Base-by-base conservation (phyloP, 2,888 invertebrate genomes). In the Scelioninae gen. 1 region DNA sequence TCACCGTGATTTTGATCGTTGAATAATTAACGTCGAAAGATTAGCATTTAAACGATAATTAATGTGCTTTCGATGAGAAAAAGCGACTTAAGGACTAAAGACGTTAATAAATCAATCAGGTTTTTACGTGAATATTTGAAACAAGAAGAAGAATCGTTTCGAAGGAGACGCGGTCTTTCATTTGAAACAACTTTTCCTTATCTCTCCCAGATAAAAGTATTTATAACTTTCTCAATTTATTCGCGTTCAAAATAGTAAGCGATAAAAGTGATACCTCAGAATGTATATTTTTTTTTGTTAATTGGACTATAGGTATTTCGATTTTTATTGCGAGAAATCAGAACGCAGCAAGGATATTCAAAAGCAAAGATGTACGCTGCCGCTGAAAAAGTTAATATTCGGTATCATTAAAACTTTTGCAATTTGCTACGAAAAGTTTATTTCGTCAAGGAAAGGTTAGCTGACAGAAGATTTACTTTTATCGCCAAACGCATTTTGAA, bases 401-500 rank as follows among this genome's bases (percentile, higher is more conserved):
- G 45, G 45, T 69, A 56, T 69, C 68, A 69, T 69, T 69, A 69
- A 69, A 69, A 69, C 45, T 69, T 69, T 69, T 23, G 45, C 40
- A 69, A 56, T 69, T 56, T 47, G 43, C 53, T 43, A 11, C 15
- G 34, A 53, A 53, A 34, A 53, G 53, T 53, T 53, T 66, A 43
- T 66, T 66, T 53, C 53, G 40, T 53, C 10, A 66, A 53, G 53
- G 29, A 43, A 40, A 55, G 34, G 29, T 4, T 34, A 38, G 15
- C 49, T 49, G 49, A 29, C 38, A 16, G 31, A 11, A 47, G 32
- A 29, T 47, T 47, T 47, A 29, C 47, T 34, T 49, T 63, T 49
- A 63, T 63, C 63, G 49, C 49, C 49, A 13, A 63, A 63, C 38
- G 34, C 63, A n/a, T 34, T 49, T 34, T 5, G 8, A 31, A 43